Percentiles rank a stretch among this genome's conserved stretches.
Conservation (phyloP, 2,888 invertebrate species). For the Apocheima hispidaria region DNA sequence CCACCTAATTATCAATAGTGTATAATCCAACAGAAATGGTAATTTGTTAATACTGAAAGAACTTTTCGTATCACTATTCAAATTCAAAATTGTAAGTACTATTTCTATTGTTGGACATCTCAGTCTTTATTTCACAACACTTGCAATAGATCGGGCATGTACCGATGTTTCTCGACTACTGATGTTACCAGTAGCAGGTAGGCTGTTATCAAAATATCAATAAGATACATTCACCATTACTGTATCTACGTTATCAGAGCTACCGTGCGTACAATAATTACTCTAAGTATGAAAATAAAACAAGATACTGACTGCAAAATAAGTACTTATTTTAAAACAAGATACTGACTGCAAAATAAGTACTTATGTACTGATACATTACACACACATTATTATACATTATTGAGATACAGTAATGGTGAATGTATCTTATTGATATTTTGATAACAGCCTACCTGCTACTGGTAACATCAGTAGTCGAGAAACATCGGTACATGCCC, state of each 20-base stretch:
- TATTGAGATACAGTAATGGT: slow-evolving; percentile 60
- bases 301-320: too few relatives aligned
- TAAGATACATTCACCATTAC: slow-evolving; percentile 77
- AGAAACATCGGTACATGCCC: slow-evolving; percentile 24
- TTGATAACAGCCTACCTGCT: slow-evolving; percentile 71
- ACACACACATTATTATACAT: slow-evolving; percentile 56
- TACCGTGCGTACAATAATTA: slow-evolving; percentile 52
- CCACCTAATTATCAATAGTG: too few relatives aligned
- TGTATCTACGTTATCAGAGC: slow-evolving; percentile 59
- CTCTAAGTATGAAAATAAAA: slow-evolving; percentile 51
- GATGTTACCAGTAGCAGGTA: slow-evolving; percentile 62
- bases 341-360: too few relatives aligned
- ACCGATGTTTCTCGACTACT: slow-evolving; percentile 51
- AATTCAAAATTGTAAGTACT: not conserved
- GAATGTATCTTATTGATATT: slow-evolving; percentile 81
- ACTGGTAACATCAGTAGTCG: slow-evolving; percentile 62
- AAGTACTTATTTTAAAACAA: too few relatives aligned
- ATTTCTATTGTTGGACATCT: not conserved
- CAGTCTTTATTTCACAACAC: slow-evolving; percentile 8
- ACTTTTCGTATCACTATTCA: not conserved
- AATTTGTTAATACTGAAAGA: too few relatives aligned
- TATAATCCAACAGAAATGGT: not conserved
- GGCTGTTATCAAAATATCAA: slow-evolving; percentile 77
- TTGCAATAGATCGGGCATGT: slow-evolving; percentile 11
- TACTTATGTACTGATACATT: too few relatives aligned